Evolutionary conservation across 2,797 vertebrate genomes (phyloP).

Genomic region (Enteromius unitaeniatus): DNA sequence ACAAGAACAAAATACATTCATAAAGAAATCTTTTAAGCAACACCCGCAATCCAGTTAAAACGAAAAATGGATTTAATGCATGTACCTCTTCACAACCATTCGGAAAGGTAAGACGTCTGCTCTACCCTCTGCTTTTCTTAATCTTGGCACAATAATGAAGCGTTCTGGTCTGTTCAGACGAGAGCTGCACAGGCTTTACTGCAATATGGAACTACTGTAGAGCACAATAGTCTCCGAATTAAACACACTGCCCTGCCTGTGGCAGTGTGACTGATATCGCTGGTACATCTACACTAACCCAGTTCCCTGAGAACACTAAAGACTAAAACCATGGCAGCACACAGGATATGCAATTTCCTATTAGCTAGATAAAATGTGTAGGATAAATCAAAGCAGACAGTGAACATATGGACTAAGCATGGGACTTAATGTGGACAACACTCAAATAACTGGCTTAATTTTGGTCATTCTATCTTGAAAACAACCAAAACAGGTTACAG

Average conservation of each 20-base stretch:
- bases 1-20: conserved; percentile 78
- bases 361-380: conserved; percentile 13
- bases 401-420: neutral
- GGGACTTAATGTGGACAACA: neutral
- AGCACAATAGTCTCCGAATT: conserved; percentile 43
- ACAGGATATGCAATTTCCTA: conserved; percentile 57
- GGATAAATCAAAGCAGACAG: conserved; percentile 8
- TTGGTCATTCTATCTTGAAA: neutral
- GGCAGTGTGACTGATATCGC: conserved; percentile 44
- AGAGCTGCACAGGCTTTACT: conserved; percentile 39
- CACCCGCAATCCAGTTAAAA: conserved; percentile 51
- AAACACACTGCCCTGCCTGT: conserved; percentile 38
- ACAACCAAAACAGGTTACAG: conserved; percentile 15
- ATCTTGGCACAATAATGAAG: conserved; percentile 59
- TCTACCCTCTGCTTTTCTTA: conserved; percentile 21
- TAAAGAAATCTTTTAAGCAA: conserved; percentile 66
- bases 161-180: conserved; percentile 32
- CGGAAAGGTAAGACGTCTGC: neutral
- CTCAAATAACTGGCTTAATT: neutral
- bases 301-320: conserved; percentile 81
- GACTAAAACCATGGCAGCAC: conserved; percentile 71
- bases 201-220: conserved; percentile 35
- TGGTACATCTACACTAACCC: conserved; percentile 47
- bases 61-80: conserved; percentile 28
- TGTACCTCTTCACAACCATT: conserved; percentile 16